Evolutionary conservation across 2,797 vertebrate species (phyloP).

Genomic region (Merluccius polli): DNA sequence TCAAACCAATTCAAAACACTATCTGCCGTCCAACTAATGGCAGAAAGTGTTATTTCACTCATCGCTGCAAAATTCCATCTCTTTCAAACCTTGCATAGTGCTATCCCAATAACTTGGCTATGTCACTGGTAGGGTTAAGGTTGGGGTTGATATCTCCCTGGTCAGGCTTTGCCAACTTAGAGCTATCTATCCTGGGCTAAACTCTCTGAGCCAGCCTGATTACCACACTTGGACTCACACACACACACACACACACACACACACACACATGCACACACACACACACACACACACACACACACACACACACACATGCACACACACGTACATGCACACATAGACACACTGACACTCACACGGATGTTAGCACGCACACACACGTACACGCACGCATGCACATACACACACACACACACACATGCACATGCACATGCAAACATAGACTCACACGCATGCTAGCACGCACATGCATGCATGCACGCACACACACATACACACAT

Average conservation of each 20-base stretch:
- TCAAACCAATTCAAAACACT: not conserved
- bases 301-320: not conserved
- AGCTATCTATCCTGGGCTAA: not conserved
- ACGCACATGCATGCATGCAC: not conserved
- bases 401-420: conserved; percentile 2
- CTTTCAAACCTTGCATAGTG: conserved; percentile 1
- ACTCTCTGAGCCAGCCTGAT: not conserved
- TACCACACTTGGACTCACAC: not conserved
- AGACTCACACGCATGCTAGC: conserved; percentile 8
- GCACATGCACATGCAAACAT: conserved; percentile 18
- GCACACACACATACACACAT: conserved; percentile 20
- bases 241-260: not conserved
- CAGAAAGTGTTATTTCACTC: not conserved
- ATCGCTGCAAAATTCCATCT: not conserved
- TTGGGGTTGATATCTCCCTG: conserved; percentile 3
- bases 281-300: conserved; percentile 5
- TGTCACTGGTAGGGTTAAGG: no score
- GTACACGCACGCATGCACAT: conserved; percentile 1
- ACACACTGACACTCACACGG: not conserved
- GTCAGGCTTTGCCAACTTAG: not conserved
- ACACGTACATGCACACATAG: not conserved
- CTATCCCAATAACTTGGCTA: not conserved
- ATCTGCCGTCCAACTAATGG: not conserved
- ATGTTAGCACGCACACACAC: not conserved
- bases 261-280: not conserved